Percentiles rank a stretch among this genome's conserved stretches.
Evolutionary conservation across 2,888 invertebrate species (phyloP).

Genomic region (Ditylenchus weischeri): DNA sequence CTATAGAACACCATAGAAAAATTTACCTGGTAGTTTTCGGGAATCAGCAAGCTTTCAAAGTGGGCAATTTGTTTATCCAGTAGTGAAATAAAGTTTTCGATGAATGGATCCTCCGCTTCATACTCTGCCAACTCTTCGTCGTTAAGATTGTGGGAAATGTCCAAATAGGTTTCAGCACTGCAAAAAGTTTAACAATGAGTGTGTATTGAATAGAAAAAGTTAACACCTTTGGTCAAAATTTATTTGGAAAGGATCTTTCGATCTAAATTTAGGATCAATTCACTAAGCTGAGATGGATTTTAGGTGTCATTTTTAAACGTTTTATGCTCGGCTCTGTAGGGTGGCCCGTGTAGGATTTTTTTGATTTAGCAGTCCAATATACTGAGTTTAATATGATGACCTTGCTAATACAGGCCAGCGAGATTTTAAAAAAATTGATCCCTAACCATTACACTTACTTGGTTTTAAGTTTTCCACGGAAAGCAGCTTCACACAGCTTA

Average conservation of each 20-base stretch:
- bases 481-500: constrained; percentile 74
- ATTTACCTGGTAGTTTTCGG: constrained; percentile 52
- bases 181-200: constrained; percentile 60
- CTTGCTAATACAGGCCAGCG: too few relatives aligned
- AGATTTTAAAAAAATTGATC: too few relatives aligned
- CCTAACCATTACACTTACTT: constrained; percentile 43
- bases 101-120: constrained; percentile 84
- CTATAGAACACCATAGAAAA: neutral
- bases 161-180: constrained; percentile 77
- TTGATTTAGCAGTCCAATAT: too few relatives aligned
- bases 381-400: too few relatives aligned
- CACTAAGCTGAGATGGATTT: too few relatives aligned
- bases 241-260: too few relatives aligned
- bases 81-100: constrained; percentile 60
- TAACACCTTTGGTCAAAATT: too few relatives aligned
- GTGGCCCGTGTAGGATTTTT: too few relatives aligned
- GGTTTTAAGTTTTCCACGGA: constrained; percentile 68
- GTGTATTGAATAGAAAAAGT: too few relatives aligned
- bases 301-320: too few relatives aligned
- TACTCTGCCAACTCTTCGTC: constrained; percentile 79
- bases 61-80: constrained; percentile 48
- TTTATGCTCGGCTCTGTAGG: too few relatives aligned
- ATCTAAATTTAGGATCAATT: too few relatives aligned
- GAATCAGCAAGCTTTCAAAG: constrained; percentile 43
- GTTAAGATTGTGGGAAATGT: constrained; percentile 74